Evolutionary conservation across 2,113 vertebrate species (phyloP), one percentile per base, ranked within the genome.

Genomic region (Ailuropoda melanoleuca): DNA sequence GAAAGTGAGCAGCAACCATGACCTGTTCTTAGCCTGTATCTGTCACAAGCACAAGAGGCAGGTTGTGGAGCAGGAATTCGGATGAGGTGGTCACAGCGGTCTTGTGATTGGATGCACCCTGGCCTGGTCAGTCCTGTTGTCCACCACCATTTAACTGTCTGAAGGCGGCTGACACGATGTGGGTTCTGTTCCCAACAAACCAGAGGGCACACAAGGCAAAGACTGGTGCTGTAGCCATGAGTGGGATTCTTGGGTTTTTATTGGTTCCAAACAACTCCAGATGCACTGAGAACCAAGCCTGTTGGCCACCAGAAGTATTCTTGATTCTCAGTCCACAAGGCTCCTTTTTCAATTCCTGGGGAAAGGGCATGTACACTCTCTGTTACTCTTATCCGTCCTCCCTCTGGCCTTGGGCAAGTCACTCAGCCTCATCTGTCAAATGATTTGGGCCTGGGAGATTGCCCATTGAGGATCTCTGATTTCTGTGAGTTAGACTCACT

Each of bases 251-350:
- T 87, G 31, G 58, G 39, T 60, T 93, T 90, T 89, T 66, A 68
- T 88, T 8, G 1, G 29, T 90, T 97, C 53, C 53, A 81, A 93
- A 62, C 31, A 92, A 56, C 64, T 97, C 68, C 46, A 96, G 74
- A 96, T 92, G 75, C 78, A 68, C 70, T 39, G 46, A 96, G 78
- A 95, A 94, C 11, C 48, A 92, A 12, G 53, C 19, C 48, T 96
- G 7, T n/a, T 95, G 84, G 81, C 39, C 37, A 55, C 81, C 39
- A 84, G 50, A 84, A 75, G 17, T n/a, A 26, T 62, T 88, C 48
- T 93, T 74, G 43, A 58, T 86, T 89, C 60, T 88, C 39, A 86
- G 75, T 26, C 53, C 84, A n/a, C 9, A 58, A 15, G 72, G 81
- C 53, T 92, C 34, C 34, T 56, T 95, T 80, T 87, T 90, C 15